Percentiles rank a stretch among this genome's conserved stretches.
Conservation (phyloP, 2,113 vertebrate genomes). For the Etheostoma cragini region DNA sequence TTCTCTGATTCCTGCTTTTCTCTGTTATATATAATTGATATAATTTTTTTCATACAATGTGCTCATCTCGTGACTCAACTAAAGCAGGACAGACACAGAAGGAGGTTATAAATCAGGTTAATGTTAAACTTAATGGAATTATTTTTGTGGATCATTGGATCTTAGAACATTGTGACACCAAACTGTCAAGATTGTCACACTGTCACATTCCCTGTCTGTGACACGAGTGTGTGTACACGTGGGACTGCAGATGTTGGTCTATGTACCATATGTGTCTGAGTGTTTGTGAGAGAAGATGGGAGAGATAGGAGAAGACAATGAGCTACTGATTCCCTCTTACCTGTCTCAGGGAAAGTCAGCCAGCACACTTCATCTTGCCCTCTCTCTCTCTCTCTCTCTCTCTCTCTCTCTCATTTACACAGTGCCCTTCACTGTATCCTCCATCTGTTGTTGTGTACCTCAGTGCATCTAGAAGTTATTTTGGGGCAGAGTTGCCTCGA, state of each 20-base stretch:
- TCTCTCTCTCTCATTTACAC: constrained; percentile 47
- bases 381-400: constrained; percentile 2
- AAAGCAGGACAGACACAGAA: constrained; percentile 75
- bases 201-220: constrained; percentile 75
- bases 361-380: constrained; percentile 28
- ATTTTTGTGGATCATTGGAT: constrained; percentile 76
- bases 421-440: constrained; percentile 52
- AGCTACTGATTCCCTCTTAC: constrained; percentile 57
- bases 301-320: constrained; percentile 46
- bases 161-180: constrained; percentile 82
- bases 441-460: constrained; percentile 65
- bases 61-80: constrained; percentile 43
- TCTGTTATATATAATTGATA: background rate
- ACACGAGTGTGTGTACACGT: constrained; percentile 38
- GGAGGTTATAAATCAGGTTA: constrained; percentile 79
- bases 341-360: constrained; percentile 52
- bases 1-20: background rate
- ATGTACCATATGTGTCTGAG: constrained; percentile 17
- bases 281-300: constrained; percentile 10
- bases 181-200: constrained; percentile 87
- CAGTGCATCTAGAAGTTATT: constrained; percentile 67
- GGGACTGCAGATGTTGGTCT: constrained; percentile 29
- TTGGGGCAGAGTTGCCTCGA: constrained; percentile 59
- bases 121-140: constrained; percentile 75
- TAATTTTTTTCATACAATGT: constrained; percentile 4